Evolutionary conservation across 1,140 invertebrate genomes (phyloP).

Genomic region (Teleopsis dalmanni): DNA sequence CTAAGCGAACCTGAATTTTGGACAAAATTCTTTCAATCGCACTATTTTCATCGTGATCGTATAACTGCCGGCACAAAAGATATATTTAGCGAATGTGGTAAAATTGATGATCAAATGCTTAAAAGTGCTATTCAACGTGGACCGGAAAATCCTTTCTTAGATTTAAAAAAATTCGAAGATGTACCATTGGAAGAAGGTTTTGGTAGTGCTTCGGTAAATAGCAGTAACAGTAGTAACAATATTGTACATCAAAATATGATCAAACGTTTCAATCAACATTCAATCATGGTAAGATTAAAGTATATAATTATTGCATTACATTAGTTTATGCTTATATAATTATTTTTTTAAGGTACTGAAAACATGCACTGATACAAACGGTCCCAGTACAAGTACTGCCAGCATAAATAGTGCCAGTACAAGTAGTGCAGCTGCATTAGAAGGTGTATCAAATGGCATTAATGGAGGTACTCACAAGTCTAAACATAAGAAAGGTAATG

Average conservation of each 20-base stretch:
- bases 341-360: constrained; percentile 59
- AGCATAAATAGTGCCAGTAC: not conserved
- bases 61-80: constrained; percentile 83
- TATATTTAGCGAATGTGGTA: constrained; percentile 93
- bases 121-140: constrained; percentile 70
- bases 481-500: constrained; percentile 4
- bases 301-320: constrained; percentile 10
- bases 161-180: constrained; percentile 74
- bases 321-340: constrained; percentile 6
- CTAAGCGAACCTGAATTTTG: constrained; percentile 96
- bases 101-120: constrained; percentile 85
- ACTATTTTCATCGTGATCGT: constrained; percentile 97
- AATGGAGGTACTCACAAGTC: constrained; percentile 26
- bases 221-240: constrained; percentile 55
- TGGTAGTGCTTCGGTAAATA: constrained; percentile 52
- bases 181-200: constrained; percentile 61
- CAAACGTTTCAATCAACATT: constrained; percentile 94
- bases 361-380: constrained; percentile 51
- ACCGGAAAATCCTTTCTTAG: constrained; percentile 70
- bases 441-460: constrained; percentile 23
- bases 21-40: constrained; percentile 99
- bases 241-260: constrained; percentile 89
- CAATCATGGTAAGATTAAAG: too few species aligned
- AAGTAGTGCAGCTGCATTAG: constrained; percentile 21
- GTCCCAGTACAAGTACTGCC: constrained; percentile 6